Evolutionary conservation across 2,797 vertebrate species (phyloP).

Genomic region (Urocyon cinereoargenteus): DNA sequence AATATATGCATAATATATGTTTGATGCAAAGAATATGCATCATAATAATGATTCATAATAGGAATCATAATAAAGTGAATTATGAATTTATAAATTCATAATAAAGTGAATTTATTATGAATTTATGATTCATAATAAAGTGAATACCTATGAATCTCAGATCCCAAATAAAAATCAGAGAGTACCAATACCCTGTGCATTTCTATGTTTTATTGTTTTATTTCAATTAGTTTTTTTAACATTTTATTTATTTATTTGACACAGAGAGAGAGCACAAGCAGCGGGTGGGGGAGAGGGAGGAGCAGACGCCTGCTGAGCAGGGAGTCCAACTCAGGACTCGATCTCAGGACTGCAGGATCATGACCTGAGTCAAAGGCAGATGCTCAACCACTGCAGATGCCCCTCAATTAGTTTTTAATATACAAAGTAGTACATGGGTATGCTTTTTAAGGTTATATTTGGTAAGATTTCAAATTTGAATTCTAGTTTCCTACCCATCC

Average conservation of each 20-base stretch:
- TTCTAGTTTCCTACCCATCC: neutral
- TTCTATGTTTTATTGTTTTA: neutral
- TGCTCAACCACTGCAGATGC: too few relatives aligned
- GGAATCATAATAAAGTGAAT: too few relatives aligned
- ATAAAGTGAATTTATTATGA: too few relatives aligned
- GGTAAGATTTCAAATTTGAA: neutral
- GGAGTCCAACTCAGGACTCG: too few relatives aligned
- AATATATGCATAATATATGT: neutral
- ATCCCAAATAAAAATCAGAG: conserved; percentile 25
- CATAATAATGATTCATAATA: too few relatives aligned
- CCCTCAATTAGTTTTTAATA: neutral
- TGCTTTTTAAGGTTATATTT: neutral
- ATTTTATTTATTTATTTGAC: too few relatives aligned
- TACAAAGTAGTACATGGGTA: neutral
- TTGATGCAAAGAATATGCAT: conserved; percentile 4
- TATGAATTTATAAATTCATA: too few relatives aligned
- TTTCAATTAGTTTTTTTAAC: neutral
- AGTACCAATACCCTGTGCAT: neutral
- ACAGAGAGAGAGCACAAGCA: too few relatives aligned
- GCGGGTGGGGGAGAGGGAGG: too few relatives aligned
- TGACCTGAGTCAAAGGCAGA: too few relatives aligned
- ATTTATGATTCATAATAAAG: conserved; percentile 9
- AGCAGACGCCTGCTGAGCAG: too few relatives aligned
- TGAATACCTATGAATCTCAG: neutral
- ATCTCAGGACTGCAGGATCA: too few relatives aligned